Conservation (phyloP, 2,797 vertebrate genomes). For the Poecilia picta region DNA sequence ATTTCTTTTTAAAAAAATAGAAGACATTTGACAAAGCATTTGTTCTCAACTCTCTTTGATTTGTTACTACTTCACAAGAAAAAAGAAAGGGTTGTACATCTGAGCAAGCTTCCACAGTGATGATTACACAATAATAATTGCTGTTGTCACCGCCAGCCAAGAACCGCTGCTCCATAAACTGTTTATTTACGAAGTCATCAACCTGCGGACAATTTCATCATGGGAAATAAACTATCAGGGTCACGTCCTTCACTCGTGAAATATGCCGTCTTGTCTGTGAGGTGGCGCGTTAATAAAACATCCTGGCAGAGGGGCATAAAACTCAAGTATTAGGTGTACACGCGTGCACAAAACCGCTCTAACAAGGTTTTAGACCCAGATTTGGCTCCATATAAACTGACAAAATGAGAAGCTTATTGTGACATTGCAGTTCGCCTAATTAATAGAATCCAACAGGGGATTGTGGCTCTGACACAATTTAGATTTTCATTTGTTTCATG, state of each 20-base stretch:
- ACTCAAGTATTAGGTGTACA: slow-evolving; percentile 66
- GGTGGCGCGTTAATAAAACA: slow-evolving; percentile 78
- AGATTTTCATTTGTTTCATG: slow-evolving; percentile 27
- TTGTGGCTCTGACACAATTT: slow-evolving; percentile 35
- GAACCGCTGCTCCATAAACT: slow-evolving; percentile 67
- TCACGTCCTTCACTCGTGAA: slow-evolving; percentile 88
- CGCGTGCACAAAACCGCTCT: slow-evolving; percentile 21
- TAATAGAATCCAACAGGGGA: slow-evolving; percentile 43
- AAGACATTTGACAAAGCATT: neutral
- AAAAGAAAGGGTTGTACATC: slow-evolving; percentile 21
- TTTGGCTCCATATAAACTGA: slow-evolving; percentile 29
- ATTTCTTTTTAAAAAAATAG: neutral
- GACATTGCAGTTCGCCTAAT: slow-evolving; percentile 44
- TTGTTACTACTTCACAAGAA: slow-evolving; percentile 9
- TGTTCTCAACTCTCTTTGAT: slow-evolving; percentile 12
- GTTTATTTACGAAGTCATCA: slow-evolving; percentile 89
- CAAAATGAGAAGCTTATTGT: slow-evolving; percentile 26
- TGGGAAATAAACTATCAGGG: slow-evolving; percentile 86
- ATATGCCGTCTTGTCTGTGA: slow-evolving; percentile 78
- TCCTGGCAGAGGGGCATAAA: slow-evolving; percentile 78
- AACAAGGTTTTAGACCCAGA: slow-evolving; percentile 45
- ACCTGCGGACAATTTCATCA: slow-evolving; percentile 87
- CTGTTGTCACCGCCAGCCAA: slow-evolving; percentile 57
- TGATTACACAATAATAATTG: slow-evolving; percentile 69
- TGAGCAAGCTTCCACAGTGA: slow-evolving; percentile 38